A percentile compares a stretch with the other conserved stretches of the same genome.
These are phyloP conservation scores for Turnix velox DNA, from an alignment of 2,113 vertebrate genomes.

Conservation along the genomic window DNA sequence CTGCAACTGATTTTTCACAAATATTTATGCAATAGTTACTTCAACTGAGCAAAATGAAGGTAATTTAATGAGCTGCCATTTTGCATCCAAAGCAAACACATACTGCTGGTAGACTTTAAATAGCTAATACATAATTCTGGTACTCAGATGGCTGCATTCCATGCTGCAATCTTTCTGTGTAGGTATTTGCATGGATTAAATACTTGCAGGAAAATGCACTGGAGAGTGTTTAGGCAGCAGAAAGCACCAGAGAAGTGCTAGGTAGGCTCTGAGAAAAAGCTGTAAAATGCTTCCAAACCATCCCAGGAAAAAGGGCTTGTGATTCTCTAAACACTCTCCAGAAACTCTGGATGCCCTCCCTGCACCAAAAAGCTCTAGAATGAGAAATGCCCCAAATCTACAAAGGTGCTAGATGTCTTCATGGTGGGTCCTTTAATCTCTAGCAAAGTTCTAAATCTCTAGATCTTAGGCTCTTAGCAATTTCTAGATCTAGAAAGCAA, in stretches of 20 bases:
- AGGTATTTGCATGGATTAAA: background rate
- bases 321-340: background rate
- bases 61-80: background rate
- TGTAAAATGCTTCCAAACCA: background rate
- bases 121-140: background rate
- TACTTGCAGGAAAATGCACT: background rate
- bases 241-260: background rate
- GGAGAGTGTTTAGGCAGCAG: background rate
- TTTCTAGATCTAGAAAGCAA: background rate
- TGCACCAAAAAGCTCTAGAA: background rate
- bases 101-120: background rate
- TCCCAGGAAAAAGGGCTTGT: background rate
- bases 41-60: background rate
- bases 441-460: background rate
- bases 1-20: background rate
- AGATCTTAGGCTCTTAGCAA: background rate
- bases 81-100: background rate
- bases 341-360: background rate
- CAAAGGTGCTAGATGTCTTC: background rate
- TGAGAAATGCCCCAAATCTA: background rate
- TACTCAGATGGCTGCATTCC: background rate
- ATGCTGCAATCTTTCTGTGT: background rate
- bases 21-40: background rate
- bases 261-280: background rate
- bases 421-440: background rate